Evolutionary conservation across 2,797 vertebrate genomes (phyloP).

Genomic region (Paramormyrops hopkinsi): DNA sequence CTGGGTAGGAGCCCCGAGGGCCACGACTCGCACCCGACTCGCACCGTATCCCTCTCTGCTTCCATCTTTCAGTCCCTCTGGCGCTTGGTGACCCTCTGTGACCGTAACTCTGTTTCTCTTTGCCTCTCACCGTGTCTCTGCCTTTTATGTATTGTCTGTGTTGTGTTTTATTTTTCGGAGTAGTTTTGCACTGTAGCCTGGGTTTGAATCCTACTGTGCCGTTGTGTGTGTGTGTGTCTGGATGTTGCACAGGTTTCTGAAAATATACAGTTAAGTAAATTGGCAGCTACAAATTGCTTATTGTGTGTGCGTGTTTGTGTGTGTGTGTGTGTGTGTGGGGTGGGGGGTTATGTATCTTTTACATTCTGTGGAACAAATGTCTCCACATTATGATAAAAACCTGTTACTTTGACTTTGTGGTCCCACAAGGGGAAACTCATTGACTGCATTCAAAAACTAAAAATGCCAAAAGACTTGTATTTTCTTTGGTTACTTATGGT

Average conservation of each 20-base stretch:
- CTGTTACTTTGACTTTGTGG: neutral
- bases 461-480: neutral
- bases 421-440: neutral
- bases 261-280: neutral
- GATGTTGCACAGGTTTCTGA: neutral
- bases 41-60: neutral
- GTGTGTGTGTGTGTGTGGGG: neutral
- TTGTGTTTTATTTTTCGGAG: neutral
- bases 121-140: neutral
- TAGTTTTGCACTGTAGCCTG: neutral
- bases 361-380: neutral
- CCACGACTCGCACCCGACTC: neutral
- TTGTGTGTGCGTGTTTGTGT: neutral
- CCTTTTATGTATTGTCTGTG: neutral
- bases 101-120: neutral
- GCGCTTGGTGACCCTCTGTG: neutral
- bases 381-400: neutral
- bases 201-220: neutral
- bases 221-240: neutral
- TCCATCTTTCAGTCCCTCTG: neutral
- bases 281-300: neutral
- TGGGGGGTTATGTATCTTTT: neutral
- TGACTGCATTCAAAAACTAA: neutral
- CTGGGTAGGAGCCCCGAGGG: slow-evolving; percentile 67
- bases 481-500: neutral